Evolutionary conservation across 2,797 vertebrate species (phyloP).

Genomic region (Micropoecilia bifurca): DNA sequence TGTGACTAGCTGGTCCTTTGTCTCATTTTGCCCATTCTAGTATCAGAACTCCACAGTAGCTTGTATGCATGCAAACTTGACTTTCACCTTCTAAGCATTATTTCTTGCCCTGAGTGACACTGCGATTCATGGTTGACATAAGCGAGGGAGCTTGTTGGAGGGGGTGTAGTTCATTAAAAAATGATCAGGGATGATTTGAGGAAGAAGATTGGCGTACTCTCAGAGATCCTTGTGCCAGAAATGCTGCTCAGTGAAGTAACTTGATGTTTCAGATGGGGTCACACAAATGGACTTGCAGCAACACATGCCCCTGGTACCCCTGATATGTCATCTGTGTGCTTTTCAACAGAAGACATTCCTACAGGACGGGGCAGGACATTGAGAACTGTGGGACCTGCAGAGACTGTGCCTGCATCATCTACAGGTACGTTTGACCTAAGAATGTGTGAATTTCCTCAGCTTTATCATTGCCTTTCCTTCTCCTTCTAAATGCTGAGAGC

Average conservation of each 20-base stretch:
- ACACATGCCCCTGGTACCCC: conserved; percentile 55
- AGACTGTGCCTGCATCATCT: conserved; percentile 92
- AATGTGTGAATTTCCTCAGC: conserved; percentile 33
- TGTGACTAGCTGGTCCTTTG: conserved; percentile 26
- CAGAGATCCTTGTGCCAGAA: conserved; percentile 28
- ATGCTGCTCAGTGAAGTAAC: conserved; percentile 34
- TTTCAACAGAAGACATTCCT: conserved; percentile 86
- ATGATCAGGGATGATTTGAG: conserved; percentile 65
- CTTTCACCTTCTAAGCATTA: conserved; percentile 75
- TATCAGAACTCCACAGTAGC: conserved; percentile 34
- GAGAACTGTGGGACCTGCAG: conserved; percentile 91
- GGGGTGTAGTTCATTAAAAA: conserved; percentile 75
- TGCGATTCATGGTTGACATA: conserved; percentile 78
- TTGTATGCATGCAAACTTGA: conserved; percentile 62
- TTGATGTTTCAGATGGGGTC: conserved; percentile 38
- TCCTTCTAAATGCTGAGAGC: conserved; percentile 29
- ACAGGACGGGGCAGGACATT: conserved; percentile 89
- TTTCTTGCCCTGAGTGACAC: conserved; percentile 69
- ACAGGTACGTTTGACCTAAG: conserved; percentile 80
- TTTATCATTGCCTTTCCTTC: conserved; percentile 32
- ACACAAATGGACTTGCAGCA: conserved; percentile 24
- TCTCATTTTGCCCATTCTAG: conserved; percentile 39
- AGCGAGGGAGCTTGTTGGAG: conserved; percentile 61
- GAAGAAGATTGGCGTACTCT: conserved; percentile 43
- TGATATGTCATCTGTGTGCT: conserved; percentile 73